Conservation (phyloP, 1,140 invertebrate genomes). For the Parapsyche elsis region DNA sequence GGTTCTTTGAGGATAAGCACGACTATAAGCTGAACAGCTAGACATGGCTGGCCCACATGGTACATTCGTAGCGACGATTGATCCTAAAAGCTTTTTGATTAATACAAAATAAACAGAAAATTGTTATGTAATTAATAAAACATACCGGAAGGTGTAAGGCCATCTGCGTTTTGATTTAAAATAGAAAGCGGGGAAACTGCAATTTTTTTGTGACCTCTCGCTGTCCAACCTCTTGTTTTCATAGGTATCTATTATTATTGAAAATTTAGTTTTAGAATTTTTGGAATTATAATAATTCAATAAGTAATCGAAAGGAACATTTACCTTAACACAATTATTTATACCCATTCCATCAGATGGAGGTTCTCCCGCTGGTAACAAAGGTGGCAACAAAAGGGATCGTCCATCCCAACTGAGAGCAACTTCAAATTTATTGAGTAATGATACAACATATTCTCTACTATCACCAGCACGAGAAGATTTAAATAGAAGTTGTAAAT, state of each 20-base stretch:
- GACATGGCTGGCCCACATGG: conserved; percentile 58
- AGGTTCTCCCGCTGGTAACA: conserved; percentile 82
- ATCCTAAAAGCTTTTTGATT: conserved; percentile 46
- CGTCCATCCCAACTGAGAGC: conserved; percentile 96
- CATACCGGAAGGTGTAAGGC: conserved; percentile 51
- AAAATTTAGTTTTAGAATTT: not conserved
- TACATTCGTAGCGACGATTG: conserved; percentile 50
- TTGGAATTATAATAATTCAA: conserved; percentile 18
- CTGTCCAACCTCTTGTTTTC: conserved; percentile 76
- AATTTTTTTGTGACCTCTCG: conserved; percentile 70
- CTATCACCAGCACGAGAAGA: conserved; percentile 84
- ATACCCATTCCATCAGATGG: conserved; percentile 45
- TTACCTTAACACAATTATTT: conserved; percentile 50
- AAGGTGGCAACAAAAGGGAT: conserved; percentile 90
- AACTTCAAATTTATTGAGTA: conserved; percentile 97
- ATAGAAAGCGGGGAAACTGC: conserved; percentile 67
- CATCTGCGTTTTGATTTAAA: conserved; percentile 56
- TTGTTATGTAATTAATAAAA: not conserved
- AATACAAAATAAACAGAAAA: not conserved
- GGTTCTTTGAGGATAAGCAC: conserved; percentile 68
- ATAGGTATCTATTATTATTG: conserved; percentile 72
- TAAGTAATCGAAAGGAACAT: not conserved
- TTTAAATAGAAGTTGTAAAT: conserved; percentile 94
- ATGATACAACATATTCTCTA: conserved; percentile 85
- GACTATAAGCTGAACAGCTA: conserved; percentile 56